These are phyloP conservation scores for Volucella inanis DNA, from an alignment of 2,888 invertebrate genomes.

Conservation along the genomic window DNA sequence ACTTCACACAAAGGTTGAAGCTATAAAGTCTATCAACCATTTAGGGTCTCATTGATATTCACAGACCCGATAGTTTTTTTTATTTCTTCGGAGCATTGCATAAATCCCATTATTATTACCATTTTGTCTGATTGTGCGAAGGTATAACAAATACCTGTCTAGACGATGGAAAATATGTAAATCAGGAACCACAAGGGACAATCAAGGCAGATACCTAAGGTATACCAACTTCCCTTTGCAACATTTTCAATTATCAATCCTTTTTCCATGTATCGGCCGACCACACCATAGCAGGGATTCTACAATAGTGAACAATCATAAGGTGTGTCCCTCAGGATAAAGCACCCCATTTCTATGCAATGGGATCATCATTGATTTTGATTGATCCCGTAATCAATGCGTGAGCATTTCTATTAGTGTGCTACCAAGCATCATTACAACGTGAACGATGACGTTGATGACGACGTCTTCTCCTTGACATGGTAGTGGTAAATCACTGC, in stretches of 20 bases:
- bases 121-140: background rate
- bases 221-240: background rate
- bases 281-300: background rate
- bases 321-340: constrained; percentile 10
- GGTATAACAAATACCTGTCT: constrained; percentile 34
- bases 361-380: constrained; percentile 39
- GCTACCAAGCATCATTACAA: constrained; percentile 23
- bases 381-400: constrained; percentile 38
- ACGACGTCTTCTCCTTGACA: constrained; percentile 20
- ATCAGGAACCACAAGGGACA: constrained; percentile 1
- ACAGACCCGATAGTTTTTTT: constrained; percentile 21
- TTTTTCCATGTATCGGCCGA: background rate
- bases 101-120: constrained; percentile 5
- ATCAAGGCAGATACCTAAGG: background rate
- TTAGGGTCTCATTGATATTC: constrained; percentile 39
- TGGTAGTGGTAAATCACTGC: constrained; percentile 15
- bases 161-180: constrained; percentile 28
- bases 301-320: constrained; percentile 2
- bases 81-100: constrained; percentile 7
- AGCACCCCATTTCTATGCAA: constrained; percentile 1
- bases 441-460: no score
- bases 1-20: background rate
- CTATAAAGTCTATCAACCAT: background rate
- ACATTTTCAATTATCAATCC: constrained; percentile 40
- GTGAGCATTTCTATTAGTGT: constrained; percentile 31